Conservation (phyloP, 1,140 invertebrate genomes). For the Camponotus floridanus region DNA sequence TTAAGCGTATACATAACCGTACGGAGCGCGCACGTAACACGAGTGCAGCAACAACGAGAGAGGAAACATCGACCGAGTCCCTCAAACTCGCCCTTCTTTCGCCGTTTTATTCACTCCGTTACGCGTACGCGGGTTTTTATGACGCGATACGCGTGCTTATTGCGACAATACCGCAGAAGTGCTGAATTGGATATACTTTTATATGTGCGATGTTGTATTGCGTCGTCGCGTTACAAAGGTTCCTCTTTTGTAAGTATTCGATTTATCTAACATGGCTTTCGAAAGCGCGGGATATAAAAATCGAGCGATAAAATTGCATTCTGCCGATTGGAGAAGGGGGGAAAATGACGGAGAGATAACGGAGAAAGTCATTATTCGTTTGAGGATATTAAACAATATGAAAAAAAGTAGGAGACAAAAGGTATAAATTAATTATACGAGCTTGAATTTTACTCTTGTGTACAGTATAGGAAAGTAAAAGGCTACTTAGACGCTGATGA, state of each 20-base stretch:
- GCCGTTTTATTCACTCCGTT: slow-evolving; percentile 63
- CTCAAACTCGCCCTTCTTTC: slow-evolving; percentile 39
- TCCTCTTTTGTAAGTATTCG: slow-evolving; percentile 29
- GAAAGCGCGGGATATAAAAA: not conserved
- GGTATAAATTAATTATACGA: not conserved
- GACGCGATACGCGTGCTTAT: slow-evolving; percentile 48
- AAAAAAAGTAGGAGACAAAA: no score
- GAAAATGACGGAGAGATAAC: not conserved
- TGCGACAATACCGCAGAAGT: slow-evolving; percentile 46
- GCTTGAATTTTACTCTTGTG: not conserved
- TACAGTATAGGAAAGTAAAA: slow-evolving; percentile 22
- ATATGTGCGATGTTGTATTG: not conserved
- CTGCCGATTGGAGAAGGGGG: not conserved
- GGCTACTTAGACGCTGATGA: slow-evolving; percentile 30
- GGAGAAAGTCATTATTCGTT: not conserved
- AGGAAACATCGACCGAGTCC: slow-evolving; percentile 30
- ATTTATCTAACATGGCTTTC: slow-evolving; percentile 30
- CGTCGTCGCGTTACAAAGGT: slow-evolving; percentile 19
- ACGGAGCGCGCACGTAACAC: not conserved
- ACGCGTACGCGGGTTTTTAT: slow-evolving; percentile 21
- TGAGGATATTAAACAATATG: not conserved
- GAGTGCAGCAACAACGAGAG: not conserved
- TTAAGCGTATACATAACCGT: slow-evolving; percentile 26
- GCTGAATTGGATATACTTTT: slow-evolving; percentile 50
- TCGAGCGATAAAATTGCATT: slow-evolving; percentile 13